Conservation (phyloP, 2,888 invertebrate genomes). For the Imbricaverruca yamaguchii region DNA sequence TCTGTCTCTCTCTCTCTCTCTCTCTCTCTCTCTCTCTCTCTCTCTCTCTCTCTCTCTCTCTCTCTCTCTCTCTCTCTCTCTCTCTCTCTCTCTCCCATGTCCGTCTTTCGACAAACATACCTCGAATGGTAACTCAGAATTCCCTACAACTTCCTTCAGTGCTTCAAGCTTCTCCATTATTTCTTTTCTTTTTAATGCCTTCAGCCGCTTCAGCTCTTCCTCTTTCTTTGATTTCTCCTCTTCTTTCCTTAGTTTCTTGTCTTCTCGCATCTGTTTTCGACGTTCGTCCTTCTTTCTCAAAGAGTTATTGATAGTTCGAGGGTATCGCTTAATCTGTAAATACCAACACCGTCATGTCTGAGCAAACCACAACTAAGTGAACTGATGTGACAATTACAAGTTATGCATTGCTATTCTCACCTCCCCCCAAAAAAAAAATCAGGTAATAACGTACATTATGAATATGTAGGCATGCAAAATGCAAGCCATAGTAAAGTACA, state of each 20-base stretch:
- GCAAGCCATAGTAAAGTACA: too few relatives aligned
- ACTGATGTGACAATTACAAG: too few relatives aligned
- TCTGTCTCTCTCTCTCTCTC: too few relatives aligned
- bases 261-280: constrained; percentile 67
- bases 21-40: too few relatives aligned
- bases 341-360: background rate
- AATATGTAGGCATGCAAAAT: too few relatives aligned
- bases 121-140: constrained; percentile 58
- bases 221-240: constrained; percentile 69
- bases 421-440: too few relatives aligned
- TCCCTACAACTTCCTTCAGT: constrained; percentile 80
- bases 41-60: too few relatives aligned
- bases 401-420: too few relatives aligned
- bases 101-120: constrained; percentile 38
- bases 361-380: too few relatives aligned
- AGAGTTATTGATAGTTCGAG: constrained; percentile 75
- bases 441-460: too few relatives aligned
- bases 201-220: constrained; percentile 76
- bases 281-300: constrained; percentile 70
- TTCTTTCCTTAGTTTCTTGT: constrained; percentile 63
- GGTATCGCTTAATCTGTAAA: constrained; percentile 75
- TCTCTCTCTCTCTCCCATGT: too few relatives aligned
- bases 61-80: too few relatives aligned
- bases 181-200: constrained; percentile 77
- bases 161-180: constrained; percentile 79